Evolutionary conservation across 2,888 invertebrate species (phyloP), one percentile per base, ranked within the genome.

Genomic region (Teleiodes luculella): DNA sequence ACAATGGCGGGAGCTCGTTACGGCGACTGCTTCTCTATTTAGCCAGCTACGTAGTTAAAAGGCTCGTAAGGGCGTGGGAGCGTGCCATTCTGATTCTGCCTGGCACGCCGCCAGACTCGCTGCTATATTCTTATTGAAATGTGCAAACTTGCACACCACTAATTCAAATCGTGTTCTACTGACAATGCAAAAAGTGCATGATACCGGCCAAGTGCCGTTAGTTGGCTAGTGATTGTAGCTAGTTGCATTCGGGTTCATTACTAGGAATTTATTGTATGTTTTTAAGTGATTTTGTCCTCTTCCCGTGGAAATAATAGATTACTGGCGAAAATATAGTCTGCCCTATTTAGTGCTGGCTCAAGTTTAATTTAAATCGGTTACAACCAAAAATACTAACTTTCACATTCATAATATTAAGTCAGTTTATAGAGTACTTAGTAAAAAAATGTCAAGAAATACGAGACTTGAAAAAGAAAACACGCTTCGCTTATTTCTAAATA

Each of bases 1-100:
- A 54, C 57, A 35, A 56, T 57, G 59, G 60, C 57, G 51, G 56
- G 46, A 50, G 48, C 56, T 57, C 59, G 63, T 66, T 65, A 58
- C 56, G 64, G 49, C 45, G 53, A 55, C 47, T 55, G 49, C 35
- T 54, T 54, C 54, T 41, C 49, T 54, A 54, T 47, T 52, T 51
- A 55, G 53, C 52, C 50, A 39, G 45, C 39, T 41, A 41, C 39
- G 39, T 41, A 53, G 56, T 53, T 55, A 52, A 57, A 54, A 52
- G 37, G 52, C 35, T 56, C 43, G 51, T 16, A 35, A 51, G 39
- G 51, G 57, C 54, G 57, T 47, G 47, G 43, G 53, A 56, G 41
- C 55, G 52, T 51, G 53, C 39, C 36, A 55, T 55, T 54, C 52
- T 43, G 39, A 31, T 52, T 49, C 36, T 20, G 28, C 41, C 56